Evolutionary conservation across 2,797 vertebrate genomes (phyloP).

Genomic region (Sphenodon punctatus): DNA sequence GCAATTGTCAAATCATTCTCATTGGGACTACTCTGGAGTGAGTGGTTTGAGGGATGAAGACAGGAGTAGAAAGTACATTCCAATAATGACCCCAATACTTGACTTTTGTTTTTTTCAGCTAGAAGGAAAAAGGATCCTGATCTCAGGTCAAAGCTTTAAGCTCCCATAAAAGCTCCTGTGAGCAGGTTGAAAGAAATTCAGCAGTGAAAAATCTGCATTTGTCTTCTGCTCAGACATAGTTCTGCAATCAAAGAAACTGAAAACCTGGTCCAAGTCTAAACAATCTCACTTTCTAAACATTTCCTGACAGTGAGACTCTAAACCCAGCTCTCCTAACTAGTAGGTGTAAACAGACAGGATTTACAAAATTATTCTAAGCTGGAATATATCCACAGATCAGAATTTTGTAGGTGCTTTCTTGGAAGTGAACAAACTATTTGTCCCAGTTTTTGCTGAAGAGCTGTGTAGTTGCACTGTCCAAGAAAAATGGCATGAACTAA

Average conservation of each 20-base stretch:
- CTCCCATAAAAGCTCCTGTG: not conserved
- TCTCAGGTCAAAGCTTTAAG: constrained; percentile 1
- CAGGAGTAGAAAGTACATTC: constrained; percentile 3
- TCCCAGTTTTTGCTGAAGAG: constrained; percentile 8
- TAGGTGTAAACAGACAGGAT: not conserved
- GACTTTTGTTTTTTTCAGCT: constrained; percentile 26
- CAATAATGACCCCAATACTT: constrained; percentile 30
- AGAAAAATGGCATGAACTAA: not conserved
- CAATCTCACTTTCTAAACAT: not conserved
- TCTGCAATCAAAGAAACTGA: not conserved
- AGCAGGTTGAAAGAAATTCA: not conserved
- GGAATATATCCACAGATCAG: not conserved
- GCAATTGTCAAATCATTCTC: constrained; percentile 42
- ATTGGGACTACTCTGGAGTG: constrained; percentile 13
- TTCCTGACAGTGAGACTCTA: not conserved
- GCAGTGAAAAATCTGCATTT: constrained; percentile 16
- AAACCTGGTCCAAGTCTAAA: not conserved
- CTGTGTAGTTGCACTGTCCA: not conserved
- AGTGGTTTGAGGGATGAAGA: too few species aligned
- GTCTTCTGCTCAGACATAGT: not conserved
- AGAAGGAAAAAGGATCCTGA: constrained; percentile 28
- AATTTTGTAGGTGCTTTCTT: not conserved
- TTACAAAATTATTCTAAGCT: not conserved
- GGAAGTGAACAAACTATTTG: not conserved
- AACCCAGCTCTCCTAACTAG: not conserved